These are phyloP conservation scores for Thamnophis sirtalis DNA, from an alignment of 2,113 vertebrate genomes.

Conservation along the genomic window DNA sequence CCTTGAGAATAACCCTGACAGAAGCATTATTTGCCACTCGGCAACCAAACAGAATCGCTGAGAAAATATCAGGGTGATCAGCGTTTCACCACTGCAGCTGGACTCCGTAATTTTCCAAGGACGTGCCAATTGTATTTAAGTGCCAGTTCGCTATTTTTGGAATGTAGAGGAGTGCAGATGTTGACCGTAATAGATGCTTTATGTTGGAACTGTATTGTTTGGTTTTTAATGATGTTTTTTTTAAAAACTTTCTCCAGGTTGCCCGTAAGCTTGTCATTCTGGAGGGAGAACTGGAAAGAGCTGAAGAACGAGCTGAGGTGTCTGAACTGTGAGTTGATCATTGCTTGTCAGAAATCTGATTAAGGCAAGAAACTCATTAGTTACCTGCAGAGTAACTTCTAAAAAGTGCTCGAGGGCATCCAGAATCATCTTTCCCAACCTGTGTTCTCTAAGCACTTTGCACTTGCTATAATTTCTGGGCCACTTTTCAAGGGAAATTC, in stretches of 20 bases:
- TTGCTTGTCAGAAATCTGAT: neutral
- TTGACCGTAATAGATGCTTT: neutral
- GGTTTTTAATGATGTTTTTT: neutral
- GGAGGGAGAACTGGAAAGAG: slow-evolving; percentile 91
- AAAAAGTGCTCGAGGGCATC: neutral
- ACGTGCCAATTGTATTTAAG: neutral
- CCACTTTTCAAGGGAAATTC: neutral
- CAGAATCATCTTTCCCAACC: neutral
- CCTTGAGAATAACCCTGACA: neutral
- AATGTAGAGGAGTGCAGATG: neutral
- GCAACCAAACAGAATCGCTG: neutral
- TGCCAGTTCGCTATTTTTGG: neutral
- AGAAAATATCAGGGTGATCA: neutral
- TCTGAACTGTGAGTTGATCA: slow-evolving; percentile 84
- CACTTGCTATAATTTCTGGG: neutral
- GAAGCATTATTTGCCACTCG: neutral
- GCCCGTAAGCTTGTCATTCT: slow-evolving; percentile 95
- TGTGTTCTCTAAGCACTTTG: neutral
- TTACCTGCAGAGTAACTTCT: neutral
- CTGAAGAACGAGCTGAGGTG: slow-evolving; percentile 92
- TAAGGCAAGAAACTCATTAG: neutral
- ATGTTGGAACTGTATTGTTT: neutral
- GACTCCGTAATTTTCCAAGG: neutral
- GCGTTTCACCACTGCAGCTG: neutral
- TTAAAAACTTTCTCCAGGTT: slow-evolving; percentile 71